Conservation (phyloP, 1,140 invertebrate genomes). For the Melitaea cinxia region DNA sequence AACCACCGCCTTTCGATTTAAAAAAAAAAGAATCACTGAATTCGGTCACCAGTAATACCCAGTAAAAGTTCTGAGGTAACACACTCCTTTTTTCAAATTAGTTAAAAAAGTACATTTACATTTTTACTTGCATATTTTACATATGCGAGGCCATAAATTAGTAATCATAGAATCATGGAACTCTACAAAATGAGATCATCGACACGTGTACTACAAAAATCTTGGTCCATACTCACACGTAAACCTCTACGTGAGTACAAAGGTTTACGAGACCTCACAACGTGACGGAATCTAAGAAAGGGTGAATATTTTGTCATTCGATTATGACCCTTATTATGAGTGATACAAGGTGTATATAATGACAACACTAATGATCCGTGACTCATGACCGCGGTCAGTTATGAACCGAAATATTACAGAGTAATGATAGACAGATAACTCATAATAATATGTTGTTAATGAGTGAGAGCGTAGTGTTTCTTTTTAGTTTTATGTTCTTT, state of each 20-base stretch:
- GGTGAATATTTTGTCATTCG: neutral
- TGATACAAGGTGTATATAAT: neutral
- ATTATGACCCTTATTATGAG: neutral
- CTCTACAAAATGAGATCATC: neutral
- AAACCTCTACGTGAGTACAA: conserved; percentile 13
- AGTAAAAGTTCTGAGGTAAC: no score
- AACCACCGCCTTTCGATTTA: no score
- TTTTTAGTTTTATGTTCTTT: no score
- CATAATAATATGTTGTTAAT: no score
- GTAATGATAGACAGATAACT: neutral
- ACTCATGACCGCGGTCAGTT: conserved; percentile 19
- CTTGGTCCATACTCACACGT: conserved; percentile 8
- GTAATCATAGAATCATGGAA: neutral
- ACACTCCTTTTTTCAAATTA: no score
- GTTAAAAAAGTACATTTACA: no score
- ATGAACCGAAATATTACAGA: conserved; percentile 19
- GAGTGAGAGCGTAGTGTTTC: no score
- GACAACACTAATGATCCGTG: conserved; percentile 22
- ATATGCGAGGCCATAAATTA: no score
- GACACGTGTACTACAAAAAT: conserved; percentile 2
- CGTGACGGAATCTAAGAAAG: neutral
- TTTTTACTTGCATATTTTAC: no score
- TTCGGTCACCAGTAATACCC: no score
- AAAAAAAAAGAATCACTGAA: no score
- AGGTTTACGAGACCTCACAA: conserved; percentile 15